Conservation (phyloP, 2,888 invertebrate species). For the Ormyrus pomaceus region DNA sequence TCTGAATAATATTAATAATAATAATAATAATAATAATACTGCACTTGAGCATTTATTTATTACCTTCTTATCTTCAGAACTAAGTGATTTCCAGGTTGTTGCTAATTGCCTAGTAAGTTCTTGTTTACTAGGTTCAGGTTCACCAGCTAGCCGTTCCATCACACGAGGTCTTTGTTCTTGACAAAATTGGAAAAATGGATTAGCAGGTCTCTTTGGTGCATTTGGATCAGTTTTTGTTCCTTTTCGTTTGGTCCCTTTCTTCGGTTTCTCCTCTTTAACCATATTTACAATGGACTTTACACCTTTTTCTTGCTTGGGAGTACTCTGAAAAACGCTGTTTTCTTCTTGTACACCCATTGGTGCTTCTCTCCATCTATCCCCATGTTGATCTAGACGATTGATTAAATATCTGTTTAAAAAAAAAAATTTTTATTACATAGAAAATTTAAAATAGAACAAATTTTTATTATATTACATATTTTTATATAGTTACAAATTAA, state of each 20-base stretch:
- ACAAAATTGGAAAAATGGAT: slow-evolving; percentile 89
- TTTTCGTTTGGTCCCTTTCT: slow-evolving; percentile 80
- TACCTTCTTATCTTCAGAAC: slow-evolving; percentile 84
- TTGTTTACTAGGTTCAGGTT: slow-evolving; percentile 84
- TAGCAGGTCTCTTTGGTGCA: slow-evolving; percentile 87
- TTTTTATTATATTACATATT: neutral
- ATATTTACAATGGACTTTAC: slow-evolving; percentile 65
- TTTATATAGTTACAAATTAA: too few species aligned
- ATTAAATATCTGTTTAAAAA: slow-evolving; percentile 78
- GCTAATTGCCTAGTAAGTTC: slow-evolving; percentile 86
- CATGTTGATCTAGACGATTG: slow-evolving; percentile 82
- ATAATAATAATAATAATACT: neutral
- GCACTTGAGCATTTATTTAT: slow-evolving; percentile 15
- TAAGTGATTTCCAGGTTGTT: slow-evolving; percentile 84
- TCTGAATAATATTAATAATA: neutral
- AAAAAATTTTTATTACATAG: neutral
- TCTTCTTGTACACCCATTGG: slow-evolving; percentile 78
- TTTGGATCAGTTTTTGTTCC: slow-evolving; percentile 83
- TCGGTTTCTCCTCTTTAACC: slow-evolving; percentile 70
- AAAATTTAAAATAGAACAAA: slow-evolving; percentile 14
- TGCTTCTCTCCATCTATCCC: slow-evolving; percentile 82
- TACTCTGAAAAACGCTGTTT: slow-evolving; percentile 70
- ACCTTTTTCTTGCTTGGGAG: slow-evolving; percentile 69
- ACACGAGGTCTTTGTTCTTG: slow-evolving; percentile 86
- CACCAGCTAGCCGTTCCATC: slow-evolving; percentile 82